Evolutionary conservation across 1,140 invertebrate species (phyloP).

Genomic region (Dysdera silvatica): DNA sequence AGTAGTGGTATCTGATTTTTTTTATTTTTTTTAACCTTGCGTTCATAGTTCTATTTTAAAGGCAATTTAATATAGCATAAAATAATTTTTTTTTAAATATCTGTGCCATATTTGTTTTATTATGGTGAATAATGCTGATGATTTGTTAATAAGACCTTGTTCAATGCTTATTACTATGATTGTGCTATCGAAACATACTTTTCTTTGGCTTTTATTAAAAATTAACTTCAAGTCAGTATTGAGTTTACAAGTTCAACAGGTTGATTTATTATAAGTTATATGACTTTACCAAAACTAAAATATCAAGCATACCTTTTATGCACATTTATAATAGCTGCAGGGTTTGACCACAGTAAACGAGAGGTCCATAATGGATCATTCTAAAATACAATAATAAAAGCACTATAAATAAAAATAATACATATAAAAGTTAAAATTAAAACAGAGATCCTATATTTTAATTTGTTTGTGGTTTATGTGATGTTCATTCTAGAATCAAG

Average conservation of each 20-base stretch:
- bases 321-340: conserved; percentile 60
- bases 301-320: conserved; percentile 57
- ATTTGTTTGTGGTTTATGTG: too few species aligned
- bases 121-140: too few species aligned
- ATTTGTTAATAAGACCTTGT: neutral
- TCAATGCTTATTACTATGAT: neutral
- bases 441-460: too few species aligned
- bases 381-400: conserved; percentile 34
- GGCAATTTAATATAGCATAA: too few species aligned
- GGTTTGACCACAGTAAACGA: conserved; percentile 59
- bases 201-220: neutral
- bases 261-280: neutral
- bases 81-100: too few species aligned
- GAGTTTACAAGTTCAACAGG: neutral
- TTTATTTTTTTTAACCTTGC: too few species aligned
- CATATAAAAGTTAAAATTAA: too few species aligned
- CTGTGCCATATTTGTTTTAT: too few species aligned
- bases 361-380: conserved; percentile 68
- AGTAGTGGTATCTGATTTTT: too few species aligned
- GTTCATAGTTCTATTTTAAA: too few species aligned
- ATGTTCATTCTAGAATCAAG: too few species aligned
- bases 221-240: neutral
- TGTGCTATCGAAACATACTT: neutral
- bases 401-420: too few species aligned
- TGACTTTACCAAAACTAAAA: neutral